Evolutionary conservation across 2,113 vertebrate species (phyloP).

Genomic region (Ceyx cyanopectus): DNA sequence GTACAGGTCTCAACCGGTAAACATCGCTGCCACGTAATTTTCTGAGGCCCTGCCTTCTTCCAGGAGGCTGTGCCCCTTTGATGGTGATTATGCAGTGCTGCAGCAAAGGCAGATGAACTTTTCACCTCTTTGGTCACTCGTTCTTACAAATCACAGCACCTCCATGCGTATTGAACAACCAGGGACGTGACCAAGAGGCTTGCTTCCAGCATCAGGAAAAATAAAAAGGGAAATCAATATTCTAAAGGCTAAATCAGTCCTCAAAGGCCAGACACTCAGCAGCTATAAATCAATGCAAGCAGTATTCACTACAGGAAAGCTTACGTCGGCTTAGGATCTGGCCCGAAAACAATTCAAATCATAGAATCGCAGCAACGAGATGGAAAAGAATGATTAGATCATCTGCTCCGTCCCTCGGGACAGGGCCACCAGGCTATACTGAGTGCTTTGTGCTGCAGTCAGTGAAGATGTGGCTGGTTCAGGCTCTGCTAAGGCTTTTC

Average conservation of each 20-base stretch:
- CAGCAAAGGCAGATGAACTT: not conserved
- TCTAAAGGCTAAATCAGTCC: conserved; percentile 17
- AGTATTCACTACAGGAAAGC: not conserved
- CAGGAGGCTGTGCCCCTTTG: not conserved
- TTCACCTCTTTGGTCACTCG: not conserved
- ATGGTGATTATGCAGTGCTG: not conserved
- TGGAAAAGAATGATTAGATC: conserved; percentile 49
- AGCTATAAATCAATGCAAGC: conserved; percentile 9
- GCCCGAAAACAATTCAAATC: conserved; percentile 11
- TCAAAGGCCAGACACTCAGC: conserved; percentile 19
- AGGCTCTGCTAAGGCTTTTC: not conserved
- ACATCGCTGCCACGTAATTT: not conserved
- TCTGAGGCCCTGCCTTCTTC: not conserved
- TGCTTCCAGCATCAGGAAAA: not conserved
- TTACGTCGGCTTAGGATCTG: not conserved
- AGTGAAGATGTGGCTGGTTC: not conserved
- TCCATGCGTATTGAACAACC: not conserved
- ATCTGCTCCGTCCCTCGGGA: not conserved
- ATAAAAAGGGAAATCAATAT: conserved; percentile 29
- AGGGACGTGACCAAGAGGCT: not conserved
- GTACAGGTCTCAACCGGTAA: fast-evolving
- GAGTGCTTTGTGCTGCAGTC: conserved; percentile 13
- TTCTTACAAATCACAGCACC: not conserved
- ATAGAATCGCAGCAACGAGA: conserved; percentile 15
- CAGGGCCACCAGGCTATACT: not conserved